Percentiles rank a stretch among this genome's conserved stretches.
Conservation (phyloP, 2,888 invertebrate genomes). For the Chloroclystis v-ata region DNA sequence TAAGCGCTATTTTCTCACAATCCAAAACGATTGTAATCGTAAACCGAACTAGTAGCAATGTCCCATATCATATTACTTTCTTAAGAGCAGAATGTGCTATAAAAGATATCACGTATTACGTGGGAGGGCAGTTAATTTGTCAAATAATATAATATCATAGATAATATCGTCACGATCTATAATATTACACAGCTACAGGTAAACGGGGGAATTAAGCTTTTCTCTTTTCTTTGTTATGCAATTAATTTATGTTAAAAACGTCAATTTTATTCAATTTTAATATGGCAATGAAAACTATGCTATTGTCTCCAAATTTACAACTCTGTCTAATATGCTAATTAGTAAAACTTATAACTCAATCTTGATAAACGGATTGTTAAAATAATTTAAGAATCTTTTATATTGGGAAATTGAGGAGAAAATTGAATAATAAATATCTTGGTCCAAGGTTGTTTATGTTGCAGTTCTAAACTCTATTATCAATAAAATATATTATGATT, state of each 20-base stretch:
- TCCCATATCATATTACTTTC: constrained; percentile 21
- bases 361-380: too few relatives aligned
- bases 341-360: too few relatives aligned
- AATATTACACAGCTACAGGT: constrained; percentile 20
- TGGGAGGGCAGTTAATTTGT: constrained; percentile 30
- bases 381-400: too few relatives aligned
- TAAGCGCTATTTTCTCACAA: constrained; percentile 1
- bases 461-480: too few relatives aligned
- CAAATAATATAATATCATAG: constrained; percentile 25
- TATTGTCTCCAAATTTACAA: constrained; percentile 12
- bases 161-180: constrained; percentile 22
- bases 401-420: too few relatives aligned
- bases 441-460: too few relatives aligned
- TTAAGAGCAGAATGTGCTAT: constrained; percentile 21
- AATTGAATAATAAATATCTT: too few relatives aligned
- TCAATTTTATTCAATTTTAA: constrained; percentile 7
- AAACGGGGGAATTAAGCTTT: constrained; percentile 9
- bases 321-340: constrained; percentile 7
- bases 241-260: constrained; percentile 8
- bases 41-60: constrained; percentile 14
- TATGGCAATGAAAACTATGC: constrained; percentile 13
- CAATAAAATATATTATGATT: too few relatives aligned
- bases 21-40: constrained; percentile 7
- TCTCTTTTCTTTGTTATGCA: constrained; percentile 13
- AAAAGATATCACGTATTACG: constrained; percentile 27